Conservation (phyloP, 2,797 vertebrate genomes). For the Poliocrania exsul region DNA sequence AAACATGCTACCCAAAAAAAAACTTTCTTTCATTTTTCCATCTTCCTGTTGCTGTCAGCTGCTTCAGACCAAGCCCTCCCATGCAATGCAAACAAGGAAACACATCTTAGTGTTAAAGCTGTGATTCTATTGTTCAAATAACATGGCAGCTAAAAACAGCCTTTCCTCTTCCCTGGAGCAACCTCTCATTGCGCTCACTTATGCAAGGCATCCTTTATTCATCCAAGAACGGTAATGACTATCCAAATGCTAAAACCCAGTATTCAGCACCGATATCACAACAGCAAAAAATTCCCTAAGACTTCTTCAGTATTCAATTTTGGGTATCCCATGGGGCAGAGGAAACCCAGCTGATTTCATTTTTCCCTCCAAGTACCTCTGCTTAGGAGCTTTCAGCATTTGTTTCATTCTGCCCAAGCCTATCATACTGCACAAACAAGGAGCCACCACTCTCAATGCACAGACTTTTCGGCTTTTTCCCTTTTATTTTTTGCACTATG, state of each 20-base stretch:
- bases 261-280: neutral
- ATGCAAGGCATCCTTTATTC: neutral
- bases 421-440: neutral
- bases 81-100: conserved; percentile 36
- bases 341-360: neutral
- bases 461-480: fast-evolving
- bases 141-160: conserved; percentile 34
- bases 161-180: conserved; percentile 36
- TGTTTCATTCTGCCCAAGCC: neutral
- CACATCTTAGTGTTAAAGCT: neutral
- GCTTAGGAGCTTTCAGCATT: neutral
- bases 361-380: neutral
- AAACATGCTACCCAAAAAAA: neutral
- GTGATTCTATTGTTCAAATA: conserved; percentile 28
- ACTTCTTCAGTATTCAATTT: neutral
- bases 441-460: neutral
- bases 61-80: neutral
- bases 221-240: neutral
- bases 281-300: neutral
- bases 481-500: neutral
- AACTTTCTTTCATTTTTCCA: conserved; percentile 14
- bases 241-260: neutral
- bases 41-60: conserved; percentile 18
- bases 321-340: neutral
- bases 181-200: neutral